These are phyloP conservation scores for Aphaenogaster floridana DNA, from an alignment of 1,140 invertebrate genomes.

Conservation along the genomic window DNA sequence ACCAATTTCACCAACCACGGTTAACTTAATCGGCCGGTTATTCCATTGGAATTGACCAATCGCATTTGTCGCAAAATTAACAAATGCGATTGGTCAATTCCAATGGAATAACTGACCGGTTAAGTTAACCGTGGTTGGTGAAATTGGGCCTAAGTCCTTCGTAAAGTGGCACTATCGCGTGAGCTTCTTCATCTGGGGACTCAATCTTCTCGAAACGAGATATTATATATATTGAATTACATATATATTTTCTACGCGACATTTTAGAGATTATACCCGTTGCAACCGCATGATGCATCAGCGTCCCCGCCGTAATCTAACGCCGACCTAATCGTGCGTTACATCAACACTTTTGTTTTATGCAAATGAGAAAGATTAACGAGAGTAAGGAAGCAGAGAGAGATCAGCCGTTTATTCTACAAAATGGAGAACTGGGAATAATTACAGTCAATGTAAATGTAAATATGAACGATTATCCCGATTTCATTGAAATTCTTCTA, in stretches of 20 bases:
- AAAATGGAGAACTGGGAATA: background rate
- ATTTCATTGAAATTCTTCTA: background rate
- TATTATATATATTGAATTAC: constrained; percentile 63
- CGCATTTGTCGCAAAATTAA: too few species aligned
- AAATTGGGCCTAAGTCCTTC: background rate
- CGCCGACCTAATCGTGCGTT: background rate
- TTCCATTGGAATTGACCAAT: too few species aligned
- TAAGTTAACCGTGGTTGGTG: too few species aligned
- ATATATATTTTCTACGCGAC: constrained; percentile 73
- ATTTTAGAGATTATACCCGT: constrained; percentile 61
- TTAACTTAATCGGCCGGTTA: too few species aligned
- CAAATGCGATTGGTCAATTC: too few species aligned
- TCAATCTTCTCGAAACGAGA: constrained; percentile 59
- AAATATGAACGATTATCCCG: background rate
- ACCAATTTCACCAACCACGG: too few species aligned
- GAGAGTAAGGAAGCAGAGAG: background rate
- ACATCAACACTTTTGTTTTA: background rate
- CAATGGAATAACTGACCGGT: too few species aligned
- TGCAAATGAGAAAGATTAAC: background rate
- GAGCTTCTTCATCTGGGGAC: constrained; percentile 69
- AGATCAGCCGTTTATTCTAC: background rate
- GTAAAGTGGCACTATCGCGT: constrained; percentile 48
- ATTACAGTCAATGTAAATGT: background rate
- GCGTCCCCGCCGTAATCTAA: background rate
- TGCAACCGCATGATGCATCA: constrained; percentile 25